Conservation (phyloP, 2,113 vertebrate species). For the Paradisaea rubra region DNA sequence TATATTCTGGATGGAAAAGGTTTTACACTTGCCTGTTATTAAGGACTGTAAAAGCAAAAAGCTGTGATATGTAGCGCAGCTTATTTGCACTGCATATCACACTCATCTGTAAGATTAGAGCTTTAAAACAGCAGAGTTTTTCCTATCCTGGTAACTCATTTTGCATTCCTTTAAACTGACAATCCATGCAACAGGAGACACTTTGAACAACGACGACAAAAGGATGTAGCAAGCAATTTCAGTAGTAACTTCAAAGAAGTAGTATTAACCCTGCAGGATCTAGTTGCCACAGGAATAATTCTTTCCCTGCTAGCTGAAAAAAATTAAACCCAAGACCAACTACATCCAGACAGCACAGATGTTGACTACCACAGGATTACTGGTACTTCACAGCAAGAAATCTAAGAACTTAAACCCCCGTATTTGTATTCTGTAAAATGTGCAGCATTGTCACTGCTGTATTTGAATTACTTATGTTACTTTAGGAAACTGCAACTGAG, state of each 20-base stretch:
- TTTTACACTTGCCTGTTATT: background rate
- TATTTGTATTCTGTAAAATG: background rate
- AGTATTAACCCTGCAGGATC: background rate
- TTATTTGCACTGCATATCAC: background rate
- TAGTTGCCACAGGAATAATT: background rate
- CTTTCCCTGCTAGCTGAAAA: background rate
- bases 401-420: background rate
- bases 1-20: background rate
- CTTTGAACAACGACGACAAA: background rate
- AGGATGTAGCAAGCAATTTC: background rate
- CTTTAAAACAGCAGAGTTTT: background rate
- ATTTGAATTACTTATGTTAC: background rate
- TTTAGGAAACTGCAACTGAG: background rate
- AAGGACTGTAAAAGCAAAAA: background rate
- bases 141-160: background rate
- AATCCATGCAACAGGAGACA: background rate
- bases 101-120: constrained; percentile 42
- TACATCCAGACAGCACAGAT: background rate
- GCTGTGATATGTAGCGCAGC: background rate
- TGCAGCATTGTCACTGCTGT: background rate
- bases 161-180: constrained; percentile 47
- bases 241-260: background rate
- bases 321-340: background rate
- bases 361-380: background rate
- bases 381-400: background rate